Conservation (phyloP, 2,113 vertebrate genomes). For the Xenotilapia flavipinnis region DNA sequence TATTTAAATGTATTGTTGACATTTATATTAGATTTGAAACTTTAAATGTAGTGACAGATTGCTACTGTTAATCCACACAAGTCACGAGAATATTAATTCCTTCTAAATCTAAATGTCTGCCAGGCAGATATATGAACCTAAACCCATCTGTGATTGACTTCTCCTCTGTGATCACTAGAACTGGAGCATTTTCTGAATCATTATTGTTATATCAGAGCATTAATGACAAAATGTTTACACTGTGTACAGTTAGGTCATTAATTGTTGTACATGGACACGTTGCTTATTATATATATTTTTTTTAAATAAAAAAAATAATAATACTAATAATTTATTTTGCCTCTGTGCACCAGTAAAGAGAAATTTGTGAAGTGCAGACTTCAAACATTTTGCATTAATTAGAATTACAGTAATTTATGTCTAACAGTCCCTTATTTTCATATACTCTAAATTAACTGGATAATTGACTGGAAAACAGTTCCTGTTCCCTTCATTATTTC, state of each 20-base stretch:
- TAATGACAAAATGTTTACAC: background rate
- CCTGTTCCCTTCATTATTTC: background rate
- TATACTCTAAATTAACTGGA: background rate
- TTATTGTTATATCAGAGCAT: background rate
- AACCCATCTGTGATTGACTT: background rate
- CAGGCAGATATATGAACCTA: background rate
- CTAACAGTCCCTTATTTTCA: background rate
- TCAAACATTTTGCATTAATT: background rate
- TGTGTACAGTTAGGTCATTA: background rate
- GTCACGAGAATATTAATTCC: background rate
- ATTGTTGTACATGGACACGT: background rate
- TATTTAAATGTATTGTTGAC: background rate
- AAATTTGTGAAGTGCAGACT: background rate
- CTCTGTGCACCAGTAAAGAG: background rate
- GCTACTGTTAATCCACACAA: background rate
- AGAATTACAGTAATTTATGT: background rate
- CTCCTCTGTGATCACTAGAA: background rate
- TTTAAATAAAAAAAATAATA: background rate
- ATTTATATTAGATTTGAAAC: background rate
- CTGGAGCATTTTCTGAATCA: background rate
- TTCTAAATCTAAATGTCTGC: background rate
- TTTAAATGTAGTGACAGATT: background rate
- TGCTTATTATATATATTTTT: accelerated
- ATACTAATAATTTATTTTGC: accelerated
- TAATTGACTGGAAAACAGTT: background rate